Evolutionary conservation across 2,113 vertebrate genomes (phyloP), one percentile per base, ranked within the genome.

Genomic region (Rhinopomastus cyanomelas): DNA sequence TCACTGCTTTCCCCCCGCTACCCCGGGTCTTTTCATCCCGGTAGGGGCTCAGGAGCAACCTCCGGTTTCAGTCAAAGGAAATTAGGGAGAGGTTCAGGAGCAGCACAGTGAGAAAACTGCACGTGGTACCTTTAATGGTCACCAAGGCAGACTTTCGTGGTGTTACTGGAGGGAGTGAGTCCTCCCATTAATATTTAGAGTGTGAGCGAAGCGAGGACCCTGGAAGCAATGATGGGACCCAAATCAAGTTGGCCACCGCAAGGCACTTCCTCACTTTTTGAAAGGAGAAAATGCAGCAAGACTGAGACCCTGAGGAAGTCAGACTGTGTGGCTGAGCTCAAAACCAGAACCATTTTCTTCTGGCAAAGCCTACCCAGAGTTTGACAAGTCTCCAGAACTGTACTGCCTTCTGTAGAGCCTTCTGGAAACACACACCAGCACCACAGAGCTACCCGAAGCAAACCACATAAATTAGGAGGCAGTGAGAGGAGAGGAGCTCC

Each of bases 91-190:
- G 59, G 57, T 81, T 89, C 79, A 84, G 62, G 61, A 81, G 77
- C 68, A 76, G 67, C 42, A 72, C 26, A 60, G n/a, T 10, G 52
- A 89, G 37, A 83, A 83, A 92, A 79, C 15, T 0, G 6, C 12
- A 82, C 86, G 72, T 81, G 67, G 80, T 92, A 68, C 67, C 85
- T 92, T 92, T 60, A 88, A 69, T 74, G 90, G 92, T 90, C 78
- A 84, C 73, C 56, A 67, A 46, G 65, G 62, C 64, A 90, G 68
- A 89, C 39, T 52, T 89, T 9, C 61, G 59, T 4, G 8, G 32
- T 48, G 91, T 90, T 92, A 85, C 93, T 89, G 94, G 62, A 92
- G 93, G 39, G 52, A 93, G 92, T 91, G 92, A 93, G 88, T 94
- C 92, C 86, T 75, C 49, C 80, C 87, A 82, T 93, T 95, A 91